These are phyloP conservation scores for Fregetta grallaria DNA, from an alignment of 2,113 vertebrate species.

Conservation along the genomic window DNA sequence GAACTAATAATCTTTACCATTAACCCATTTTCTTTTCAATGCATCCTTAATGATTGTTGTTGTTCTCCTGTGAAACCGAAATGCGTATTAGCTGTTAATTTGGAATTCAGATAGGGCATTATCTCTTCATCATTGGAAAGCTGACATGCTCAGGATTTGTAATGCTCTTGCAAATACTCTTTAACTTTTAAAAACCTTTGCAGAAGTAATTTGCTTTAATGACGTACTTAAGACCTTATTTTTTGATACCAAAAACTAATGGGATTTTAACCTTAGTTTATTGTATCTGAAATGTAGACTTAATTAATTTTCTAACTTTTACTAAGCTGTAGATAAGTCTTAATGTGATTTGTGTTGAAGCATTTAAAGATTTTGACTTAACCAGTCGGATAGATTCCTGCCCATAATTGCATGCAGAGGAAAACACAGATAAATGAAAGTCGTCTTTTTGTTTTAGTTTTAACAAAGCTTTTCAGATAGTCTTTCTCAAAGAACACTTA, in stretches of 20 bases:
- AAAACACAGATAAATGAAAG: not conserved
- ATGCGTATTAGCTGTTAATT: not conserved
- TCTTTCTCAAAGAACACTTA: not conserved
- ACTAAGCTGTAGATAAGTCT: not conserved
- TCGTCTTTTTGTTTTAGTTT: not conserved
- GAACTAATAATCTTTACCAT: not conserved
- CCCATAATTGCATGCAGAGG: not conserved
- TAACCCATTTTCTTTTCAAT: conserved; percentile 17
- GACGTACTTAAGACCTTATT: not conserved
- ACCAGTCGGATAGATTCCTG: not conserved
- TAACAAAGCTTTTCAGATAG: not conserved
- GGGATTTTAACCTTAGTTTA: not conserved
- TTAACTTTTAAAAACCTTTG: not conserved
- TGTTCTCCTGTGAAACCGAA: not conserved
- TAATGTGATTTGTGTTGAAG: conserved; percentile 2
- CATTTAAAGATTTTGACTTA: conserved; percentile 26
- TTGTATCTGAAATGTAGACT: not conserved
- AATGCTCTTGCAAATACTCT: not conserved
- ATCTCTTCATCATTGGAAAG: not conserved
- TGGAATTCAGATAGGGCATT: conserved; percentile 18
- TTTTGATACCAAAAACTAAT: not conserved
- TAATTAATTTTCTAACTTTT: conserved; percentile 24
- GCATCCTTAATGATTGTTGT: not conserved
- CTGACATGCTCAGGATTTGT: not conserved
- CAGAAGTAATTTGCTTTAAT: conserved; percentile 20